These are phyloP conservation scores for Pituophis catenifer DNA, from an alignment of 2,113 vertebrate genomes.

Conservation along the genomic window DNA sequence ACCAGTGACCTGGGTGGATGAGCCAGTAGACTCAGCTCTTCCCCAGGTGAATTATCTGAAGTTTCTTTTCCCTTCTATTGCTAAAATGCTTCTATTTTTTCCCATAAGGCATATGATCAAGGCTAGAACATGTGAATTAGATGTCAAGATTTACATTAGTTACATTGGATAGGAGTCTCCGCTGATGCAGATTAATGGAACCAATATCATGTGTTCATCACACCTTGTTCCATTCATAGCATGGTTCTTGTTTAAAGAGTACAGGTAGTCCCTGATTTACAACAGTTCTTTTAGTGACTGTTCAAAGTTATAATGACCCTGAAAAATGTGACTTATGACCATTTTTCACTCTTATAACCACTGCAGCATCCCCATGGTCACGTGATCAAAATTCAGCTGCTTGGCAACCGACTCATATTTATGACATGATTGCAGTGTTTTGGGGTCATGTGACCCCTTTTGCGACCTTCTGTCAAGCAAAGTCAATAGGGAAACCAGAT, in stretches of 20 bases:
- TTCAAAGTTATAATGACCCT: neutral
- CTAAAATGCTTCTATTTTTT: neutral
- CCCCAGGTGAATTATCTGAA: neutral
- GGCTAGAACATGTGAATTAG: neutral
- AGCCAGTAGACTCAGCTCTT: neutral
- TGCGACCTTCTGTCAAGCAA: neutral
- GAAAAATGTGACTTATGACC: neutral
- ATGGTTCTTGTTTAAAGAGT: neutral
- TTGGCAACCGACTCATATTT: neutral
- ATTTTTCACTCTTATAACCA: neutral
- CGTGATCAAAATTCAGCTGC: neutral
- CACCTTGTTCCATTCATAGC: neutral
- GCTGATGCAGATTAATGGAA: neutral
- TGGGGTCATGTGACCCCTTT: neutral
- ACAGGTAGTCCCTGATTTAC: neutral
- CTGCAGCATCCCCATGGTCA: neutral
- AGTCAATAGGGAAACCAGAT: neutral
- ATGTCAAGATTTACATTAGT: neutral
- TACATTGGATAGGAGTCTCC: neutral
- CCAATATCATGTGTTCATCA: neutral
- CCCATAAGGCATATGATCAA: neutral
- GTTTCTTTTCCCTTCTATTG: neutral
- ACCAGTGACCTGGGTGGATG: neutral
- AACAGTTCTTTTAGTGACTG: neutral
- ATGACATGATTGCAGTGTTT: neutral